Percentiles rank a stretch among this genome's conserved stretches.
Conservation (phyloP, 2,113 vertebrate genomes). For the Eulemur macaco region DNA sequence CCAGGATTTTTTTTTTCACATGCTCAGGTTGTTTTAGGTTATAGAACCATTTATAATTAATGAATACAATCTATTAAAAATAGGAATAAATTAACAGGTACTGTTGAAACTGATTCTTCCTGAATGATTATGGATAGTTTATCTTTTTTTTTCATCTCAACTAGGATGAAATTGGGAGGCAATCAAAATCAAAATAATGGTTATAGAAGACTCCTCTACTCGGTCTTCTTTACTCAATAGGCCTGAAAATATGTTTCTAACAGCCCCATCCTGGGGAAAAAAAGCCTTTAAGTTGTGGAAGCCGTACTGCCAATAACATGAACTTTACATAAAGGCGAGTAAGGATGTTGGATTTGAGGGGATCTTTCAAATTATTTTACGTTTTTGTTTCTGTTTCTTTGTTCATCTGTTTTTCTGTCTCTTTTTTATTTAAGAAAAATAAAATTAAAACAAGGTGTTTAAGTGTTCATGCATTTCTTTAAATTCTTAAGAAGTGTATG, state of each 20-base stretch:
- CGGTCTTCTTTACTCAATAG: not conserved
- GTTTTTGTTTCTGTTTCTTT: not conserved
- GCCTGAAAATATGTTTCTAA: accelerated
- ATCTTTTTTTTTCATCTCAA: not conserved
- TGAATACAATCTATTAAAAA: not conserved
- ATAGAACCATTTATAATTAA: not conserved
- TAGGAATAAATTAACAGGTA: not conserved
- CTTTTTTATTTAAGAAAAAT: not conserved
- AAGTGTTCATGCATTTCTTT: not conserved
- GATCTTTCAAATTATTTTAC: not conserved
- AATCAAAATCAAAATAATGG: not conserved
- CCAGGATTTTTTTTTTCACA: not conserved
- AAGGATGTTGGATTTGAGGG: not conserved
- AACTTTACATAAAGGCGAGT: not conserved
- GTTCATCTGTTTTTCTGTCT: not conserved
- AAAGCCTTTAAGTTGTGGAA: not conserved
- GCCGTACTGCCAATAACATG: not conserved
- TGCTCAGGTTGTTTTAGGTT: not conserved
- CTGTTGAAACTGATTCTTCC: not conserved
- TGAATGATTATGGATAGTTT: not conserved
- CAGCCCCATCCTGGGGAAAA: accelerated
- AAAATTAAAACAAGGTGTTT: not conserved
- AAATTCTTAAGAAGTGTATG: not conserved
- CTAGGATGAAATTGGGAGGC: not conserved
- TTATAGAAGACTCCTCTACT: not conserved